Conservation (phyloP, 2,888 invertebrate genomes). For the Chrysomela aeneicollis region DNA sequence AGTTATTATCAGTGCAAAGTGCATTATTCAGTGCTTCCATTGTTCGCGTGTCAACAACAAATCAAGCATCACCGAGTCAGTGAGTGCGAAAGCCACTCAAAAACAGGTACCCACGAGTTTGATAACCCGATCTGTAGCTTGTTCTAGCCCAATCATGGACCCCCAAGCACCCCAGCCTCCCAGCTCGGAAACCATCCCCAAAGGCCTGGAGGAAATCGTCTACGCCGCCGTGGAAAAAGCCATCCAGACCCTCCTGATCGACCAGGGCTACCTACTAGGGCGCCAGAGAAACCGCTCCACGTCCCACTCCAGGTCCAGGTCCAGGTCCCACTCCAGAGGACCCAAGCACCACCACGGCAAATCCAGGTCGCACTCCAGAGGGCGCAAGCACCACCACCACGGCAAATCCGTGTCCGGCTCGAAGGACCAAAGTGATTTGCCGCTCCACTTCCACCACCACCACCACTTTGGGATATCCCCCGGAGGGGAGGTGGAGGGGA, state of each 20-base stretch:
- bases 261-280: not conserved
- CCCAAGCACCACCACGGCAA: not conserved
- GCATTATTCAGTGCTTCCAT: no score
- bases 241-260: not conserved
- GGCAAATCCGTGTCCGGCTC: no score
- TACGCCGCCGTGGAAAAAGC: conserved; percentile 13
- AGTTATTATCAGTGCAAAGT: no score
- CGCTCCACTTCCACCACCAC: not conserved
- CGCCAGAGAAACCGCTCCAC: not conserved
- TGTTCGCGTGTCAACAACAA: no score
- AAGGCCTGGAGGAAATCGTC: conserved; percentile 4
- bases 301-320: conserved; percentile 17
- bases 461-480: not conserved
- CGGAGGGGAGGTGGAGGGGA: no score
- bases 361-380: not conserved
- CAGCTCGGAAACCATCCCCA: not conserved
- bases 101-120: not conserved
- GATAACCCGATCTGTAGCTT: not conserved
- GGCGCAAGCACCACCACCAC: not conserved
- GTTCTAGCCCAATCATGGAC: conserved; percentile 8
- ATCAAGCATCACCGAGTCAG: no score
- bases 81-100: no score
- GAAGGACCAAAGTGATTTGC: no score
- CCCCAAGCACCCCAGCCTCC: not conserved
- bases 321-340: conserved; percentile 4